Percentiles rank a stretch among this genome's conserved stretches.
Conservation (phyloP, 2,113 vertebrate genomes). For the Esox niger region DNA sequence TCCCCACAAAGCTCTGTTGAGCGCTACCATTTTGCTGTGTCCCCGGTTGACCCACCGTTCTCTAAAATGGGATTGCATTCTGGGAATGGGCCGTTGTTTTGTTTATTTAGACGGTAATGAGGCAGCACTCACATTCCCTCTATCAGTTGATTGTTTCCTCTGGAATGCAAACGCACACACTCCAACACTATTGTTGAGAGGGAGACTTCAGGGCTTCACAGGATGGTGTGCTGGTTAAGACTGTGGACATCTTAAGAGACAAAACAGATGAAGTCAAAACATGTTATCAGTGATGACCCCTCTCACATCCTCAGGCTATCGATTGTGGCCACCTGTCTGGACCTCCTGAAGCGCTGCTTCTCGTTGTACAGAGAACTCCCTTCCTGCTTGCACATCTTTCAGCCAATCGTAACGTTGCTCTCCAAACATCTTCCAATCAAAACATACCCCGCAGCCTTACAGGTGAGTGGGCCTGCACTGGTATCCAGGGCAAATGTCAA, state of each 20-base stretch:
- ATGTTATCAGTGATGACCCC: not conserved
- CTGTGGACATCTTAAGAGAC: no score
- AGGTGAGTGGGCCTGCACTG: slow-evolving; percentile 66
- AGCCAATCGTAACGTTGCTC: slow-evolving; percentile 78
- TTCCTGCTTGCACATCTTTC: slow-evolving; percentile 72
- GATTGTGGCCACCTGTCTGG: slow-evolving; percentile 78
- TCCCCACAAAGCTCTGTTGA: not conserved
- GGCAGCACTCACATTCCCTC: no score
- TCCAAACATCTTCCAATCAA: slow-evolving; percentile 60
- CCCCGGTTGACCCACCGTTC: no score
- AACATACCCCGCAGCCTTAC: slow-evolving; percentile 69
- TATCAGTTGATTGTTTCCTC: no score
- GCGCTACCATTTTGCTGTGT: not conserved
- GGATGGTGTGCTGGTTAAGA: no score
- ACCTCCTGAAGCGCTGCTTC: slow-evolving; percentile 78
- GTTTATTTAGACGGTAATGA: no score
- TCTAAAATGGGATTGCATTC: no score
- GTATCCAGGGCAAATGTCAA: not conserved
- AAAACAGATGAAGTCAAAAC: no score
- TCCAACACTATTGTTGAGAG: no score
- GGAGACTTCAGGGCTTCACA: no score
- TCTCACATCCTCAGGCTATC: slow-evolving; percentile 72
- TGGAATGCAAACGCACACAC: not conserved
- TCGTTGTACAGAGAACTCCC: slow-evolving; percentile 74
- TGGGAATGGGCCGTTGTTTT: no score